phyloP scores from a whole-genome alignment of 2,888 invertebrate genomes.

The Drosophila borealis region DNA sequence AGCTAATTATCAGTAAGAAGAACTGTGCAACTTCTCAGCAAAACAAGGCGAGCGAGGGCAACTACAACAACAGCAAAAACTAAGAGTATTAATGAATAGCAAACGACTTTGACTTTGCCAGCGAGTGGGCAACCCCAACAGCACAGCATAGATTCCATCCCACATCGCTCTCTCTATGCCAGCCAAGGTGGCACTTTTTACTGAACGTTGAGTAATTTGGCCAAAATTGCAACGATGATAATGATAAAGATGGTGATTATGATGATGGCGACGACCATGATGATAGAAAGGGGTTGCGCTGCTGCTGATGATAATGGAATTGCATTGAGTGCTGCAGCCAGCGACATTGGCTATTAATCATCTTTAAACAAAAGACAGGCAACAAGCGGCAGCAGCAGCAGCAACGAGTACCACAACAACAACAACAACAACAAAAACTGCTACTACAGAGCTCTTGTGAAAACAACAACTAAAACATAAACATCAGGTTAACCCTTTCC shows the following conservation, averaged over 20 bases:
- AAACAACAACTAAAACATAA: conserved; percentile 74
- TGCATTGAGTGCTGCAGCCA: conserved; percentile 75
- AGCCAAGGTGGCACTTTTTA: conserved; percentile 56
- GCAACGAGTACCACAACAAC: conserved; percentile 21
- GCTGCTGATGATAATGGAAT: conserved; percentile 72
- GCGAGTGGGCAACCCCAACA: conserved; percentile 51
- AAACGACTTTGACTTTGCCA: conserved; percentile 76
- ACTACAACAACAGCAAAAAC: conserved; percentile 58
- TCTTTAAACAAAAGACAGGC: conserved; percentile 81
- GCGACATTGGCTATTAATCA: conserved; percentile 83
- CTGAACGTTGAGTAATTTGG: conserved; percentile 70
- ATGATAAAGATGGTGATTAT: conserved; percentile 23
- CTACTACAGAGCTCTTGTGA: conserved; percentile 37
- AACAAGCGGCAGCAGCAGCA: conserved; percentile 47
- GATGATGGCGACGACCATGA: conserved; percentile 32
- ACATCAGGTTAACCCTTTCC: conserved; percentile 81
- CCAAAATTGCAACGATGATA: conserved; percentile 48
- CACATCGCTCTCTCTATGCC: neutral
- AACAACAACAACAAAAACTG: conserved; percentile 29
- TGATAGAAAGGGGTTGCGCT: conserved; percentile 32
- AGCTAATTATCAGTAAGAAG: conserved; percentile 78
- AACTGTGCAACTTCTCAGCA: conserved; percentile 53
- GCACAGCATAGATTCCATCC: conserved; percentile 23
- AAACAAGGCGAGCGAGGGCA: conserved; percentile 42
- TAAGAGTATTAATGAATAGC: conserved; percentile 81